Evolutionary conservation across 2,113 vertebrate genomes (phyloP), one percentile per base, ranked within the genome.

Genomic region (Nanorana parkeri): DNA sequence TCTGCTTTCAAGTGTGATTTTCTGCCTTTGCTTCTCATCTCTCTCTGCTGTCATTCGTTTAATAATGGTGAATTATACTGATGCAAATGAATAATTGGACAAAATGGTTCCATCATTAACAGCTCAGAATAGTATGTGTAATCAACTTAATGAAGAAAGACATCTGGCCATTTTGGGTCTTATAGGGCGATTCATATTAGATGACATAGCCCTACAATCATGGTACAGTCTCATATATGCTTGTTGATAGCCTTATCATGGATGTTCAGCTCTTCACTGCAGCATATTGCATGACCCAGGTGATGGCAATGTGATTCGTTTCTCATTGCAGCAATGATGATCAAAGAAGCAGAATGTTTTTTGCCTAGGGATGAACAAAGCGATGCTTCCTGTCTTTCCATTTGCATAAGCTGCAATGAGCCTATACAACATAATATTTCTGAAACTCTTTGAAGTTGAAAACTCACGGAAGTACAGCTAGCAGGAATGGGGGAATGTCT

Each of bases 391-490:
- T 5, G 20, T n/a, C 24, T 68, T 17, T n/a, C 61, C 54, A 68
- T 71, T 80, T 61, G 24, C 66, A 69, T 68, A 68, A 68, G 26
- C 26, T 20, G 20, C 64, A 47, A 67, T 58, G n/a, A 55, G 56
- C 15, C 28, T 29, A 23, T 51, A 51, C 7, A 69, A 58, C 26
- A 20, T 61, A 17, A 11, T 20, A 32, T n/a, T 47, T 10, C 8
- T 10, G 7, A 51, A 69, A 80, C 61, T 16, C 66, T 69, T 80
- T 80, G 78, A 80, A 80, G 77, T 68, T 23, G 10, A 4, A 1
- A 83, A 92, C 94, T 94, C 89, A 95, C 94, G 94, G 94, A 41
- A 95, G 93, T 0, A 78, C 86, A 1, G 79, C 47, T 77, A 95
- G 84, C 20, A 95, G 91, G 65, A 92, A 91, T 0, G 88, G 88